A percentile compares a stretch with the other conserved stretches of the same genome.
Conservation (phyloP, 2,888 invertebrate species). For the Plebejus argus region DNA sequence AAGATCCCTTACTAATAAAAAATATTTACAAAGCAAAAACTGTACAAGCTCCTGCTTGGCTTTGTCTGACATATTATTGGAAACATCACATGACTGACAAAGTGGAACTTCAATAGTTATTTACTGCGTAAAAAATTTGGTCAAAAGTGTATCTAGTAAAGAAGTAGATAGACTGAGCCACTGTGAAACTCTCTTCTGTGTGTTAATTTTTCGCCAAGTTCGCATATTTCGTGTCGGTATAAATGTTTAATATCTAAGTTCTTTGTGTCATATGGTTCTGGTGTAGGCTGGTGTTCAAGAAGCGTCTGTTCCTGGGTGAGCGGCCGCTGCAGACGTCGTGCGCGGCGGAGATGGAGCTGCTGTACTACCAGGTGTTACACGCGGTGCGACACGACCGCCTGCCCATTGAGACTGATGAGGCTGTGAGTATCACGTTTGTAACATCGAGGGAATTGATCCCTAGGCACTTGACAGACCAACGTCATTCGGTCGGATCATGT, state of each 20-base stretch:
- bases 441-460: too few relatives aligned
- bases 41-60: too few relatives aligned
- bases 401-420: constrained; percentile 96
- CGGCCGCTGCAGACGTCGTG: constrained; percentile 74
- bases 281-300: constrained; percentile 70
- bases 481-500: too few relatives aligned
- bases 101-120: too few relatives aligned
- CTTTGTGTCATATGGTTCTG: not conserved
- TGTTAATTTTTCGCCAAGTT: not conserved
- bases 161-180: too few relatives aligned
- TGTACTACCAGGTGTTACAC: constrained; percentile 96
- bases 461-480: too few relatives aligned
- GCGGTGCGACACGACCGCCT: constrained; percentile 94
- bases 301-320: constrained; percentile 72
- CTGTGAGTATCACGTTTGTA: constrained; percentile 83
- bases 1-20: constrained; percentile 29
- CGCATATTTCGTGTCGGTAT: not conserved
- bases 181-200: too few relatives aligned
- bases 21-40: not conserved
- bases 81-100: too few relatives aligned
- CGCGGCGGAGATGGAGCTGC: constrained; percentile 94
- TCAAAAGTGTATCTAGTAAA: too few relatives aligned
- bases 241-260: not conserved
- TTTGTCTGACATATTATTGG: too few relatives aligned
- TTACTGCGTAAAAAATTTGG: too few relatives aligned